Percentiles rank a stretch among this genome's conserved stretches.
Evolutionary conservation across 1,140 invertebrate species (phyloP).

Genomic region (Odontomachus brunneus): DNA sequence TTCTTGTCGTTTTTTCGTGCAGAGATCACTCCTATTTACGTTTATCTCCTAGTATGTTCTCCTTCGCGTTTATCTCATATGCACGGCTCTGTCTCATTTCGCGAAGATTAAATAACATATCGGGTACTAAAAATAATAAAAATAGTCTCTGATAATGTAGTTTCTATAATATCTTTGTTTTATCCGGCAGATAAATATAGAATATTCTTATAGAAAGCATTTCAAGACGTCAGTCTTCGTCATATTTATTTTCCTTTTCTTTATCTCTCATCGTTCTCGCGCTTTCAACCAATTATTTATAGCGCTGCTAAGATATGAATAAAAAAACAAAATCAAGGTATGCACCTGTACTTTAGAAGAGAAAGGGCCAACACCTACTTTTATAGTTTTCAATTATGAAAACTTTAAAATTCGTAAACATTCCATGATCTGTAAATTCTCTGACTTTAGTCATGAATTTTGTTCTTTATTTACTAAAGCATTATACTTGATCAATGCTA

Average conservation of each 20-base stretch:
- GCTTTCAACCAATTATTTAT: not conserved
- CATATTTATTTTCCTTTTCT: constrained; percentile 31
- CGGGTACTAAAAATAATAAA: constrained; percentile 28
- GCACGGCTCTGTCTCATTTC: not conserved
- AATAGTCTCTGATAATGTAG: constrained; percentile 44
- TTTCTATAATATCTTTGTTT: constrained; percentile 40
- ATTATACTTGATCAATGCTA: too few species aligned
- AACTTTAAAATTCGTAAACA: too few species aligned
- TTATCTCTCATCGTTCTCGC: not conserved
- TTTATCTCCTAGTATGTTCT: not conserved
- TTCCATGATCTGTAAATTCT: too few species aligned
- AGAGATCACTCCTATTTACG: not conserved
- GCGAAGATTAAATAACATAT: constrained; percentile 13
- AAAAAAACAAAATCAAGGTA: too few species aligned
- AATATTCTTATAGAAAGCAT: constrained; percentile 36
- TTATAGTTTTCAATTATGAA: too few species aligned
- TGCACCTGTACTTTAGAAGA: too few species aligned
- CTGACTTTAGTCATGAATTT: too few species aligned
- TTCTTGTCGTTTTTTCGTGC: too few species aligned
- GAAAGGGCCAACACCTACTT: too few species aligned
- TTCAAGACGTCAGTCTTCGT: constrained; percentile 65
- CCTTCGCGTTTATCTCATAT: not conserved
- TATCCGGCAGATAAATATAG: constrained; percentile 46
- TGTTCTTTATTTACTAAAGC: too few species aligned
- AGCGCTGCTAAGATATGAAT: not conserved